A percentile compares a stretch with the other conserved stretches of the same genome.
Evolutionary conservation across 1,140 invertebrate species (phyloP).

Genomic region (Drosophila neocordata): DNA sequence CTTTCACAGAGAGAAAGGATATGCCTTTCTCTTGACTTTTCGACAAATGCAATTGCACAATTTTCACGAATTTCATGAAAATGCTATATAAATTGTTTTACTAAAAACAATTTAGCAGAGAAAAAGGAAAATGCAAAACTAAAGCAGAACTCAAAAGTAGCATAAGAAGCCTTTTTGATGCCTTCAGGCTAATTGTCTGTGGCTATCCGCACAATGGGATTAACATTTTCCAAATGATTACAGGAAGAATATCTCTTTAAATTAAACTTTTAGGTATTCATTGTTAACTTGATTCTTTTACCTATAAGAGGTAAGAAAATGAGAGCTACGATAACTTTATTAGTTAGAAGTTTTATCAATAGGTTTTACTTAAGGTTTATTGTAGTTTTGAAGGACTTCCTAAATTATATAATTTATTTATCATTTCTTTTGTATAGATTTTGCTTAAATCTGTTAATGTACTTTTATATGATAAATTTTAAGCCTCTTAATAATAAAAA

Average conservation of each 20-base stretch:
- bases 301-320: too few relatives aligned
- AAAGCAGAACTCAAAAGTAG: not conserved
- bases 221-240: not conserved
- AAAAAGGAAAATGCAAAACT: constrained; percentile 23
- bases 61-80: constrained; percentile 67
- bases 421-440: too few relatives aligned
- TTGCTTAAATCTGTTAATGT: too few relatives aligned
- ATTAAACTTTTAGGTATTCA: not conserved
- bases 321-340: too few relatives aligned
- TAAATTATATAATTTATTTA: too few relatives aligned
- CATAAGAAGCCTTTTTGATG: not conserved
- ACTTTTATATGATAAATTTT: too few relatives aligned
- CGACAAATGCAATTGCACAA: constrained; percentile 70
- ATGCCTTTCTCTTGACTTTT: not conserved
- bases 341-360: too few relatives aligned
- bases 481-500: too few relatives aligned
- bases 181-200: constrained; percentile 38
- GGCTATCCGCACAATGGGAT: constrained; percentile 28
- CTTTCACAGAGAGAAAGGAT: constrained; percentile 11
- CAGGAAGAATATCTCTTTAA: not conserved
- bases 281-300: too few relatives aligned
- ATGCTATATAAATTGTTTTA: constrained; percentile 71
- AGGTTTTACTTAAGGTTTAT: too few relatives aligned
- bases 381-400: too few relatives aligned
- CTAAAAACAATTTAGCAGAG: constrained; percentile 53